Conservation (phyloP, 2,888 invertebrate species). For the Thera britannica region DNA sequence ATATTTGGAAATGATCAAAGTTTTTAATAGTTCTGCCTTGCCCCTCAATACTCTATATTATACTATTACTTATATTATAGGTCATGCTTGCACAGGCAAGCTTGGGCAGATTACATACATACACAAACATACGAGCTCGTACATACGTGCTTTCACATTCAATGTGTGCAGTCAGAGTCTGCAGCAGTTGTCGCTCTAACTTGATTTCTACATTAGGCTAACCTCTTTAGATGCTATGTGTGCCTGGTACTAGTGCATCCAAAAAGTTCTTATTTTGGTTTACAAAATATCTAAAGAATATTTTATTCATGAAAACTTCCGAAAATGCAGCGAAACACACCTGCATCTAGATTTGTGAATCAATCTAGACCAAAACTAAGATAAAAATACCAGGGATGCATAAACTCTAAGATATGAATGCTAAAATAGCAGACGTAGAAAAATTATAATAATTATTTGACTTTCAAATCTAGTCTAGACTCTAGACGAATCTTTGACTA, state of each 20-base stretch:
- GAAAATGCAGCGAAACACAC: background rate
- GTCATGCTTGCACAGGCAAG: background rate
- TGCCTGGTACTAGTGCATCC: constrained; percentile 9
- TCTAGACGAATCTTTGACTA: background rate
- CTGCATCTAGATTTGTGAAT: background rate
- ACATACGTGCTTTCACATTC: background rate
- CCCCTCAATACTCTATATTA: no score
- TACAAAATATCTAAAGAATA: no score
- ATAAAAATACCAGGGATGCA: background rate
- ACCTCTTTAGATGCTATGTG: background rate
- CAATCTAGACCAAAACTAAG: constrained; percentile 5
- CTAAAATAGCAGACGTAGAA: background rate
- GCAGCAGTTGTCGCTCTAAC: background rate
- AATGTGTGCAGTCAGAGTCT: background rate
- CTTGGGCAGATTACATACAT: background rate
- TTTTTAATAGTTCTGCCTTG: background rate
- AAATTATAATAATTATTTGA: constrained; percentile 2
- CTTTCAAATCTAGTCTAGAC: background rate
- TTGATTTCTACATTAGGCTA: background rate
- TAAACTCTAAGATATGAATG: constrained; percentile 2
- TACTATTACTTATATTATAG: background rate
- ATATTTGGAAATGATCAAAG: background rate
- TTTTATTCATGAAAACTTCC: no score
- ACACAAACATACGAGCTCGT: no score
- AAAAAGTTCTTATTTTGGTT: background rate